Percentiles rank a stretch among this genome's conserved stretches.
Evolutionary conservation across 2,113 vertebrate genomes (phyloP).

Genomic region (Bungarus multicinctus): DNA sequence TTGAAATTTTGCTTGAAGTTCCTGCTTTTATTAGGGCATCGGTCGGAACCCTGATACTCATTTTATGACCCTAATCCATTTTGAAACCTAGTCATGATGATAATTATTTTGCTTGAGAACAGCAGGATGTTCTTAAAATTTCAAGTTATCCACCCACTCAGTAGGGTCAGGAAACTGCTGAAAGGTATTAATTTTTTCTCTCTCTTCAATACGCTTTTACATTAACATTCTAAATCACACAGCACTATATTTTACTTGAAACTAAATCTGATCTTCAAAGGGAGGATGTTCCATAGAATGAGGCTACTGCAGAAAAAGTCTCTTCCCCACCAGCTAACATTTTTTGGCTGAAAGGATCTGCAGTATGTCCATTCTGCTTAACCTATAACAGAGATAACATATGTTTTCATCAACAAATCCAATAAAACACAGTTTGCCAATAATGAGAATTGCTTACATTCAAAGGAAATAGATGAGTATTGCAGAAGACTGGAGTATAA

Average conservation of each 20-base stretch:
- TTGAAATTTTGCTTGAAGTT: too few relatives aligned
- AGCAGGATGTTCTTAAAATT: neutral
- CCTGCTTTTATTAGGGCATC: too few relatives aligned
- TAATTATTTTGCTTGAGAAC: neutral
- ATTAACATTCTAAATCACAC: neutral
- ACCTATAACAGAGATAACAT: slow-evolving; percentile 58
- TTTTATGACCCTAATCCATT: neutral
- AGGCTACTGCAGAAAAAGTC: too few relatives aligned
- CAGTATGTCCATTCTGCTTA: too few relatives aligned
- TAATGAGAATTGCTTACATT: slow-evolving; percentile 55
- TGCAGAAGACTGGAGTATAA: slow-evolving; percentile 60
- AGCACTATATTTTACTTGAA: slow-evolving; percentile 35
- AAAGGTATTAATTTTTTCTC: neutral
- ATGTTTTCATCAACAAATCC: slow-evolving; percentile 60
- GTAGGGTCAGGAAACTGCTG: neutral
- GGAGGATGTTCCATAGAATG: neutral
- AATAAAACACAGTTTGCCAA: slow-evolving; percentile 60
- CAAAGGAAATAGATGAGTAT: slow-evolving; percentile 58
- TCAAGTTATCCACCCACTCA: neutral
- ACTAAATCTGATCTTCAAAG: neutral
- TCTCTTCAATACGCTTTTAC: neutral
- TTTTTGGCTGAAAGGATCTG: too few relatives aligned
- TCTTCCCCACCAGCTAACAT: too few relatives aligned
- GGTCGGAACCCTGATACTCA: too few relatives aligned
- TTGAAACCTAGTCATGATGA: neutral